A percentile compares a stretch with the other conserved stretches of the same genome.
These are phyloP conservation scores for Anniella stebbinsi DNA, from an alignment of 2,797 vertebrate genomes.

Conservation along the genomic window DNA sequence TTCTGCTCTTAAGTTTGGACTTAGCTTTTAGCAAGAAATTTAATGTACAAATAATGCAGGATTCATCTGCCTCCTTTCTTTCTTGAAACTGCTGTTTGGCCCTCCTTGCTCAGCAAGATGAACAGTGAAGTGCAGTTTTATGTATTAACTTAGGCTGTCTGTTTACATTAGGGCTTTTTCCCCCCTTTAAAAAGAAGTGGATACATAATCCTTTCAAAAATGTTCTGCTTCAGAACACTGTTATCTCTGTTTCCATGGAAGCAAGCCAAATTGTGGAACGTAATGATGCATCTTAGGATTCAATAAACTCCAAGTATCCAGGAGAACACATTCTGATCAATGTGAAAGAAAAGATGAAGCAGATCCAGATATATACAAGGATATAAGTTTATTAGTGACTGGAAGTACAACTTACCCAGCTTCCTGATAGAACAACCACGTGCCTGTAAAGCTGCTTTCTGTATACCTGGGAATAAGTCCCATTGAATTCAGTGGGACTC, in stretches of 20 bases:
- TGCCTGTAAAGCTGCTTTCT: neutral
- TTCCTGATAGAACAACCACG: neutral
- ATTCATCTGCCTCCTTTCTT: conserved; percentile 36
- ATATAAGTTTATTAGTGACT: conserved; percentile 3
- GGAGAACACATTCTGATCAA: conserved; percentile 28
- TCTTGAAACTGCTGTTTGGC: conserved; percentile 29
- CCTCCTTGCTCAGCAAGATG: conserved; percentile 53
- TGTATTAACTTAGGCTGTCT: conserved; percentile 49
- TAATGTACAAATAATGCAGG: conserved; percentile 49
- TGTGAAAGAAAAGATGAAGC: conserved; percentile 52
- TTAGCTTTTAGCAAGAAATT: conserved; percentile 53
- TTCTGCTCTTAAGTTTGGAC: conserved; percentile 23
- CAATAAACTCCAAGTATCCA: conserved; percentile 17
- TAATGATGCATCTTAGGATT: conserved; percentile 45
- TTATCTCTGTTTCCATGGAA: conserved; percentile 44
- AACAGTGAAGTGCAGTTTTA: conserved; percentile 55
- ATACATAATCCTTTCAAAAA: conserved; percentile 52
- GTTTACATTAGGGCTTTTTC: conserved; percentile 27
- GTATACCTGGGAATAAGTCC: neutral
- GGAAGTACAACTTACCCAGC: neutral
- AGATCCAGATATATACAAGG: conserved; percentile 15
- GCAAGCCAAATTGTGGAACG: conserved; percentile 15
- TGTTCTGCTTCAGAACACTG: neutral
- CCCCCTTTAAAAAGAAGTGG: conserved; percentile 1
- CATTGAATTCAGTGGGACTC: neutral